Percentiles rank a stretch among this genome's conserved stretches.
These are phyloP conservation scores for Neodon shergylaensis DNA, from an alignment of 2,113 vertebrate genomes.

Conservation along the genomic window DNA sequence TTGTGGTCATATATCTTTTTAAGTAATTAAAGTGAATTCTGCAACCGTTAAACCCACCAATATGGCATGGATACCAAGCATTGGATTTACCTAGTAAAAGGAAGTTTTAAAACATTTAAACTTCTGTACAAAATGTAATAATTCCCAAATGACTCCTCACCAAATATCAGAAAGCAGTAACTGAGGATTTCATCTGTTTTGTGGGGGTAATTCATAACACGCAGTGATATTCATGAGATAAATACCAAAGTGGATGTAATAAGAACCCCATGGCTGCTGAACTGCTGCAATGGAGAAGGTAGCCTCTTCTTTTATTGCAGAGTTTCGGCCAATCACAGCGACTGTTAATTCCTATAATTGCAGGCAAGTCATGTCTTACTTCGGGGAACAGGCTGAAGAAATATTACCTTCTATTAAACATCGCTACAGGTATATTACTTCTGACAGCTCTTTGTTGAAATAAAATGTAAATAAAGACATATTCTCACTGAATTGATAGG, in stretches of 20 bases:
- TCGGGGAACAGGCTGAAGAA: conserved; percentile 53
- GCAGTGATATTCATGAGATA: conserved; percentile 39
- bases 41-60: not conserved
- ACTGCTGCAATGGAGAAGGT: conserved; percentile 57
- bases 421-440: not conserved
- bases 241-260: conserved; percentile 52
- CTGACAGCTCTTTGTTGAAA: conserved; percentile 39
- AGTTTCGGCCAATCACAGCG: conserved; percentile 50
- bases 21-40: not conserved
- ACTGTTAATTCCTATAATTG: conserved; percentile 56
- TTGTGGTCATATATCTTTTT: not conserved
- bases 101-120: conserved; percentile 48
- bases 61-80: not conserved
- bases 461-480: conserved; percentile 46
- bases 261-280: conserved; percentile 40
- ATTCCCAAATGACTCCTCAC: conserved; percentile 53
- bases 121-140: conserved; percentile 58
- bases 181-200: conserved; percentile 57
- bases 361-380: conserved; percentile 56
- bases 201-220: conserved; percentile 52
- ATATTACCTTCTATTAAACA: conserved; percentile 49
- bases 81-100: not conserved
- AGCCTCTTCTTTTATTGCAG: conserved; percentile 58
- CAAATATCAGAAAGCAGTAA: conserved; percentile 47
- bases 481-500: not conserved